Evolutionary conservation across 37 sponge, comb jelly and placozoan species (phyloP).

Genomic region (Oscarella lobularis): DNA sequence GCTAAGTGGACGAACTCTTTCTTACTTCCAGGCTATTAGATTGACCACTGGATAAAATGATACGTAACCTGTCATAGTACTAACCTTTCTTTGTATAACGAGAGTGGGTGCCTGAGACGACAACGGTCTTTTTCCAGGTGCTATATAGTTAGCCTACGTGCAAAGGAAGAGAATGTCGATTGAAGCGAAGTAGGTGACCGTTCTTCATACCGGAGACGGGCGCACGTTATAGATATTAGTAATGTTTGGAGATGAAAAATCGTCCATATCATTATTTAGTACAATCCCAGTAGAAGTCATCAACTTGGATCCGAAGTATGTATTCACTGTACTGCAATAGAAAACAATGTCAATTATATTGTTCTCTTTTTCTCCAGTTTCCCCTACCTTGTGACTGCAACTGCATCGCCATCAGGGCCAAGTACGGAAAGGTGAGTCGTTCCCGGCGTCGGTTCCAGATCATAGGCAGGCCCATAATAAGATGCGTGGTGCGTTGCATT

Average conservation of each 20-base stretch:
- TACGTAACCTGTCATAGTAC: background rate
- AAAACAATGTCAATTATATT: background rate
- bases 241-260: conserved; percentile 73
- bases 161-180: background rate
- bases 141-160: conserved; percentile 48
- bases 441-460: conserved; percentile 20
- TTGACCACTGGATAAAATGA: background rate
- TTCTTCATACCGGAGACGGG: conserved; percentile 27
- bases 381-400: conserved; percentile 64
- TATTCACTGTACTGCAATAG: conserved; percentile 53
- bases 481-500: conserved; percentile 22
- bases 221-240: conserved; percentile 39
- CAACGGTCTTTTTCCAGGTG: conserved; percentile 61
- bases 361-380: no score
- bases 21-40: background rate
- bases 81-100: conserved; percentile 15
- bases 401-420: conserved; percentile 59
- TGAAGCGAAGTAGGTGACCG: background rate
- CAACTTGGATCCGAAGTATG: conserved; percentile 62
- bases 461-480: conserved; percentile 25
- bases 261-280: conserved; percentile 92
- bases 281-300: conserved; percentile 67
- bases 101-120: conserved; percentile 65
- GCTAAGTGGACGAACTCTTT: conserved; percentile 5
- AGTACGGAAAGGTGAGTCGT: conserved; percentile 69